Conservation (phyloP, 2,888 invertebrate species). For the Apoda limacodes region DNA sequence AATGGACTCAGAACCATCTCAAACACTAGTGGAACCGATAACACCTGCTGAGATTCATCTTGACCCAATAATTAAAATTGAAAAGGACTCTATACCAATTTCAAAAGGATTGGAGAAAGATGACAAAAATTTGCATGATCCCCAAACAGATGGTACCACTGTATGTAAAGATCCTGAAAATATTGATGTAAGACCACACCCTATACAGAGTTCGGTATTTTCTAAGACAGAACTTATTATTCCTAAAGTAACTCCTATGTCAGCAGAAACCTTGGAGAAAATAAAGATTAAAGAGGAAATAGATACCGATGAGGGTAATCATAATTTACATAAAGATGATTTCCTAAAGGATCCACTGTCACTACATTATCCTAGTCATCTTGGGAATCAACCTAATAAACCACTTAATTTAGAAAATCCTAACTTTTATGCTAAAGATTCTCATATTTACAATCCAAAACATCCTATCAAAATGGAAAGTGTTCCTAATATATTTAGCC, state of each 20-base stretch:
- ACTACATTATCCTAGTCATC: slow-evolving; percentile 52
- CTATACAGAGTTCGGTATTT: slow-evolving; percentile 38
- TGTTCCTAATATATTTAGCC: slow-evolving; percentile 51
- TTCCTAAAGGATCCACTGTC: slow-evolving; percentile 57
- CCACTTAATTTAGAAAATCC: slow-evolving; percentile 58
- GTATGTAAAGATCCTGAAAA: slow-evolving; percentile 43
- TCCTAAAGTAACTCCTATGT: slow-evolving; percentile 70
- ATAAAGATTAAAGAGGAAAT: slow-evolving; percentile 66
- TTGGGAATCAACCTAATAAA: slow-evolving; percentile 44
- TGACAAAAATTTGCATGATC: slow-evolving; percentile 45
- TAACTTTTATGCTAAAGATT: slow-evolving; percentile 61
- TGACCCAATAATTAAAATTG: slow-evolving; percentile 44
- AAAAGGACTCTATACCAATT: slow-evolving; percentile 47
- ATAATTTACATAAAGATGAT: slow-evolving; percentile 57
- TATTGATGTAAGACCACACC: slow-evolving; percentile 37
- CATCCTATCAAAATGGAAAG: slow-evolving; percentile 61
- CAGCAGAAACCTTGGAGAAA: slow-evolving; percentile 57
- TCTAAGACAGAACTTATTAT: slow-evolving; percentile 74
- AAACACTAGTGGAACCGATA: slow-evolving; percentile 44
- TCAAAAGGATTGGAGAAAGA: slow-evolving; percentile 51
- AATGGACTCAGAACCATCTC: slow-evolving; percentile 34
- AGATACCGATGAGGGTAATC: slow-evolving; percentile 51
- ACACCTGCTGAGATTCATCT: slow-evolving; percentile 40
- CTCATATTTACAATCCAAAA: slow-evolving; percentile 57
- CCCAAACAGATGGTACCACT: slow-evolving; percentile 49